Evolutionary conservation across 2,888 invertebrate species (phyloP).

Genomic region (Drosophila nigricruria): DNA sequence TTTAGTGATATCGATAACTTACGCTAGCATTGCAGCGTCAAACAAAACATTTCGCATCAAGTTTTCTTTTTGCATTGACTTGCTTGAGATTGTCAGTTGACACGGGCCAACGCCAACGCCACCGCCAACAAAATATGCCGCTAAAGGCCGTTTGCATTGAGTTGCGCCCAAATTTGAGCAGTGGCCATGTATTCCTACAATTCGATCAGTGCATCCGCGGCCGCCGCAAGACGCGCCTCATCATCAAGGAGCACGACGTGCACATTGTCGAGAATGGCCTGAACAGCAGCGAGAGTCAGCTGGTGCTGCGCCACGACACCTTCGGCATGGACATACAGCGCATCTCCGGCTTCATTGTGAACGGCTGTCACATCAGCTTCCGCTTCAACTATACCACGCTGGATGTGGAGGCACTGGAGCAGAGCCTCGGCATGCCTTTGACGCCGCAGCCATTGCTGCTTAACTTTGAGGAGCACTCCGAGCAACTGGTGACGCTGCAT

Average conservation of each 20-base stretch:
- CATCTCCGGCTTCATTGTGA: constrained; percentile 70
- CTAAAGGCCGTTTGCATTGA: constrained; percentile 78
- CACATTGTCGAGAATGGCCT: constrained; percentile 64
- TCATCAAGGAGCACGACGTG: constrained; percentile 53
- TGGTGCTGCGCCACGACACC: constrained; percentile 57
- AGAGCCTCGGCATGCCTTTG: constrained; percentile 15
- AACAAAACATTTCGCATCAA: constrained; percentile 13
- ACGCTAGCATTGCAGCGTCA: constrained; percentile 8
- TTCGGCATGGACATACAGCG: constrained; percentile 73
- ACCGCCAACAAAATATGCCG: constrained; percentile 61
- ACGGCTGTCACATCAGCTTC: constrained; percentile 75
- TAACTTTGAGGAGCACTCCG: constrained; percentile 36
- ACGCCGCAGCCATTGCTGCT: constrained; percentile 47
- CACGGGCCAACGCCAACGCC: neutral
- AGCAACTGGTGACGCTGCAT: constrained; percentile 43
- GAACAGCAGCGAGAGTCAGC: constrained; percentile 39
- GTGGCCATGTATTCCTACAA: constrained; percentile 80
- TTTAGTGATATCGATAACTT: constrained; percentile 12
- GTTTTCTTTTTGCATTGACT: constrained; percentile 8
- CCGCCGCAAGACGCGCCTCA: constrained; percentile 35
- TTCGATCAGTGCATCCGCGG: constrained; percentile 71
- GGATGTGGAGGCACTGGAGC: constrained; percentile 36
- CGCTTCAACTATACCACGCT: constrained; percentile 75
- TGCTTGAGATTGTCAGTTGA: constrained; percentile 6
- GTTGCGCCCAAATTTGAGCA: constrained; percentile 80